Evolutionary conservation across 2,113 vertebrate genomes (phyloP), one percentile per base, ranked within the genome.

Genomic region (Trachemys scripta): DNA sequence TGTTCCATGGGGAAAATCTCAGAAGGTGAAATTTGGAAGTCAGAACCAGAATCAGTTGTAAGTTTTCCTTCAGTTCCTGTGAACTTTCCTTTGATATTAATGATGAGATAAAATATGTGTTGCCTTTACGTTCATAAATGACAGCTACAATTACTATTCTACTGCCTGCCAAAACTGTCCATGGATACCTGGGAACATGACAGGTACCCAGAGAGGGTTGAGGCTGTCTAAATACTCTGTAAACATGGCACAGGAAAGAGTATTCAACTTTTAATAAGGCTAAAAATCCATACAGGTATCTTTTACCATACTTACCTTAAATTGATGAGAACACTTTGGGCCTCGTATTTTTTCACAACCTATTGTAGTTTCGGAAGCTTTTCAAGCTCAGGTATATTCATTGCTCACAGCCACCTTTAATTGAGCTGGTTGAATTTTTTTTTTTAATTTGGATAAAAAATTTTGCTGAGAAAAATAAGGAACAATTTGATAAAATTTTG

Each of bases 11-110:
- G 98, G 50, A 99, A 98, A 95, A 99, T 99, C 93, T 98, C 98
- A 91, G 98, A 98, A 72, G 98, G 96, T 98, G 99, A 99, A 98
- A 99, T 99, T 93, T 99, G 99, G 99, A 98, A 99, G 92, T 38
- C 97, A 86, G 99, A 99, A 97, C 99, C 99, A 42, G 98, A 98
- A 89, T 99, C 98, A 62, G 0, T 94, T 98, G 99, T 99, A 98
- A 97, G 98, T 97, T 87, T 96, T 97, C 80, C 78, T 88, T 84
- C 86, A 57, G 51, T 93, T 89, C 91, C 78, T 96, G 85, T 80
- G 59, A 31, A 69, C 2, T 91, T 96, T 53, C 1, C 12, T 96
- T 80, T 45, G 31, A 17, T 90, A 81, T 80, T 84, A 22, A 20
- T 81, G 29, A 65, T 83, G 24, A 87, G 25, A 35, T 65, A 54